Conservation (phyloP, 1,140 invertebrate species). For the Scaptomyza pallida region DNA sequence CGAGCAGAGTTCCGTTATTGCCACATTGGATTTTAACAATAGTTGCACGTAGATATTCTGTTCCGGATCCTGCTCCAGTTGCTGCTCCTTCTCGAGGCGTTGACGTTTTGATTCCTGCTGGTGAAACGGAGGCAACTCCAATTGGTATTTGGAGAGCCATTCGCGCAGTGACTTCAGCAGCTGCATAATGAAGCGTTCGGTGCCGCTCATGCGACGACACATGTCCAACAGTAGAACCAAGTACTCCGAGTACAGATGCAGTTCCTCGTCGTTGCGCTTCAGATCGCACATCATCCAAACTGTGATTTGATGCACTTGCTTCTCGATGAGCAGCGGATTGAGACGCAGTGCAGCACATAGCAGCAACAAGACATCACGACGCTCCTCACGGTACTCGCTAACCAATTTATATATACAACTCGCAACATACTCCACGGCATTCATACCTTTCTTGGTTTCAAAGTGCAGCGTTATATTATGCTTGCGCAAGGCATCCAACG, state of each 20-base stretch:
- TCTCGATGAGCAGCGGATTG: slow-evolving; percentile 76
- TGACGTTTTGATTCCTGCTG: background rate
- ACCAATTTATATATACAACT: slow-evolving; percentile 21
- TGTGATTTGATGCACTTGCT: slow-evolving; percentile 68
- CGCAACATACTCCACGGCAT: no score
- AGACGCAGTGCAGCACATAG: slow-evolving; percentile 63
- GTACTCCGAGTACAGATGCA: slow-evolving; percentile 64
- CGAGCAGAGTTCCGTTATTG: slow-evolving; percentile 6
- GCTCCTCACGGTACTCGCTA: background rate
- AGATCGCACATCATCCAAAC: slow-evolving; percentile 58
- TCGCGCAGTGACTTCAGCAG: slow-evolving; percentile 63
- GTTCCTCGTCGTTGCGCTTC: slow-evolving; percentile 41
- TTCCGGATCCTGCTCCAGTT: background rate
- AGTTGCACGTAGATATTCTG: slow-evolving; percentile 13
- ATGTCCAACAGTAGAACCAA: slow-evolving; percentile 71
- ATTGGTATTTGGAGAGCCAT: slow-evolving; percentile 40
- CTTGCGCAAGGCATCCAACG: slow-evolving; percentile 57
- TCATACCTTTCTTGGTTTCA: background rate
- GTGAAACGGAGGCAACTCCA: slow-evolving; percentile 5
- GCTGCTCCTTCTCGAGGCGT: slow-evolving; percentile 2
- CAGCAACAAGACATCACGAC: slow-evolving; percentile 45
- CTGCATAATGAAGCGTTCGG: slow-evolving; percentile 72
- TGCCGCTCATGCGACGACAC: slow-evolving; percentile 67
- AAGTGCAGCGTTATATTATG: slow-evolving; percentile 64
- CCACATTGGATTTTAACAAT: slow-evolving; percentile 28